Base-by-base conservation (phyloP, 2,797 vertebrate species). In the Antennarius maculatus region DNA sequence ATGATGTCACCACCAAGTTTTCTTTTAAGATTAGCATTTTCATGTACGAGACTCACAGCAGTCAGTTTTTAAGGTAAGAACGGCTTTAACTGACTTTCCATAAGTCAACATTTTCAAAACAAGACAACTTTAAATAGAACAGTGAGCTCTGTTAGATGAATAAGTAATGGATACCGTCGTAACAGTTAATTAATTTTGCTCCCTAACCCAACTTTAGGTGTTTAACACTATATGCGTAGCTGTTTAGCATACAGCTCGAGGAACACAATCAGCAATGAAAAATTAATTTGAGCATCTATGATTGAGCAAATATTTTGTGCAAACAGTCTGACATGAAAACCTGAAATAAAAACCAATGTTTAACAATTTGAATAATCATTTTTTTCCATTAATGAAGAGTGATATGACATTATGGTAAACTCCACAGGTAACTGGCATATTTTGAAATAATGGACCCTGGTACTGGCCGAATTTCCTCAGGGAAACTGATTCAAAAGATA, bases 401-500 rank as follows among this genome's bases (percentile, higher is more conserved):
- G 17, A 74, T 69, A 57, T 15, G 17, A 61, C 55, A 63, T 58
- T 34, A 16, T 60, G 65, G 69, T 34, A n/a, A 69, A 60, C 72
- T 49, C 45, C 41, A 17, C 59, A 28, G 29, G 28, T 63, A 18
- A 31, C 46, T 64, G 17, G 7, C 54, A 59, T 72, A 41, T 57
- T 79, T 59, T 69, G n/a, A 37, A 67, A 51, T 59, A 64, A 54
- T 69, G 80, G 79, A 90, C 86, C 85, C 85, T 91, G 90, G 90
- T 87, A 92, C 86, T 68, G 86, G 84, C 57, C 16, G 43, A 67
- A 54, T 84, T 69, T 78, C 58, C 53, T 71, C 56, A 50, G 49
- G 69, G 73, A 79, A 81, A 82, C 75, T 37, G 71, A 52, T 65
- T 72, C 7, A 51, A 80, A 79, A 63, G 52, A 79, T 61, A 67